Evolutionary conservation across 1,140 invertebrate species (phyloP).

Genomic region (Drosophila trapezifrons): DNA sequence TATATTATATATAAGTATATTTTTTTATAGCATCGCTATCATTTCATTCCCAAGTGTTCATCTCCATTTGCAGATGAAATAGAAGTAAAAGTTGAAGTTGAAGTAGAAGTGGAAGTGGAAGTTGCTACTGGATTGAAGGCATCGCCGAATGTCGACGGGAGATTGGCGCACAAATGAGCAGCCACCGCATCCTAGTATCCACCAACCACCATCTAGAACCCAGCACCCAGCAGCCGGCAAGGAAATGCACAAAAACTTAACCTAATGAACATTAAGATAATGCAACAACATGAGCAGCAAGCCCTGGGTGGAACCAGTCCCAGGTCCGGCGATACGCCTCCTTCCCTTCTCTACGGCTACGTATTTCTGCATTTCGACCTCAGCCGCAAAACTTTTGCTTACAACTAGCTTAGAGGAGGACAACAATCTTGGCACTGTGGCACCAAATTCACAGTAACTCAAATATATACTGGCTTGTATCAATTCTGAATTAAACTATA

Average conservation of each 20-base stretch:
- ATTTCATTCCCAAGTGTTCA: slow-evolving; percentile 1
- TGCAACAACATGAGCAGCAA: slow-evolving; percentile 66
- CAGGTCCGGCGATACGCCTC: slow-evolving; percentile 10
- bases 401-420: slow-evolving; percentile 37
- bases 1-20: background rate
- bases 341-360: slow-evolving; percentile 17
- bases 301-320: slow-evolving; percentile 17
- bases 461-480: too few species aligned
- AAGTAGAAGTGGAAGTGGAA: slow-evolving; percentile 48
- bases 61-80: slow-evolving; percentile 54
- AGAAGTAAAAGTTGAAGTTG: slow-evolving; percentile 47
- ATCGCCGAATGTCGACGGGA: slow-evolving; percentile 68
- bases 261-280: slow-evolving; percentile 83
- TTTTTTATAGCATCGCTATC: background rate
- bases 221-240: slow-evolving; percentile 39
- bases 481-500: too few species aligned
- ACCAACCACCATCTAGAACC: background rate
- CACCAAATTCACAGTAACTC: background rate
- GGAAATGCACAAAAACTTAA: slow-evolving; percentile 81
- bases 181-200: slow-evolving; percentile 17
- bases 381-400: slow-evolving; percentile 75
- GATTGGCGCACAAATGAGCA: slow-evolving; percentile 75
- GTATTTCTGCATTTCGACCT: slow-evolving; percentile 73
- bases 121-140: slow-evolving; percentile 30
- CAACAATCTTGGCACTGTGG: slow-evolving; percentile 32